Conservation (phyloP, 2,113 vertebrate genomes). For the Tylochromis polylepis region DNA sequence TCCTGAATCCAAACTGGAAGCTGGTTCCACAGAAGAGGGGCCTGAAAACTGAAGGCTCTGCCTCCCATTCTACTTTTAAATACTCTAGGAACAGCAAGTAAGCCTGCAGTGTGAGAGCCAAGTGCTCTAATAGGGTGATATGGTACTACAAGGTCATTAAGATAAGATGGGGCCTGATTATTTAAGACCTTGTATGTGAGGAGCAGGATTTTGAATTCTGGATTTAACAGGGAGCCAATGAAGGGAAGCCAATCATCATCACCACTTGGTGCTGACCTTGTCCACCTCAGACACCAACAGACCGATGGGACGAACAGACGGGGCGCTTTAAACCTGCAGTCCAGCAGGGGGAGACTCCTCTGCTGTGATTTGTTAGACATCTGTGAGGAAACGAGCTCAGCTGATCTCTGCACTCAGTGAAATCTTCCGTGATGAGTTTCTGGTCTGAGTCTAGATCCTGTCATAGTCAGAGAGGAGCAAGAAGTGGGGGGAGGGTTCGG, state of each 20-base stretch:
- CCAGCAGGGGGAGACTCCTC: neutral
- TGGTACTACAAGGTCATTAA: neutral
- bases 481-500: neutral
- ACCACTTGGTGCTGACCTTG: neutral
- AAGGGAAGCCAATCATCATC: neutral
- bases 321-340: neutral
- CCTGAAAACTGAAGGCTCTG: neutral
- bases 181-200: neutral
- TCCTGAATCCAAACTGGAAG: neutral
- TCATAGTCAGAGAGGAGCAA: neutral
- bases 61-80: neutral
- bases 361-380: neutral
- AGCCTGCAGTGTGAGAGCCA: rapidly evolving
- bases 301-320: neutral
- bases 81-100: neutral
- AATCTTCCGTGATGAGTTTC: too few species aligned
- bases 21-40: neutral
- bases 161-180: neutral
- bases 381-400: neutral
- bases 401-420: neutral
- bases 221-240: neutral
- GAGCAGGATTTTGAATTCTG: neutral
- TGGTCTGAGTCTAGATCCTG: neutral
- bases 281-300: neutral
- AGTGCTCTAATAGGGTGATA: neutral